These are phyloP conservation scores for Ranitomeya variabilis DNA, from an alignment of 2,113 vertebrate species.

Conservation along the genomic window DNA sequence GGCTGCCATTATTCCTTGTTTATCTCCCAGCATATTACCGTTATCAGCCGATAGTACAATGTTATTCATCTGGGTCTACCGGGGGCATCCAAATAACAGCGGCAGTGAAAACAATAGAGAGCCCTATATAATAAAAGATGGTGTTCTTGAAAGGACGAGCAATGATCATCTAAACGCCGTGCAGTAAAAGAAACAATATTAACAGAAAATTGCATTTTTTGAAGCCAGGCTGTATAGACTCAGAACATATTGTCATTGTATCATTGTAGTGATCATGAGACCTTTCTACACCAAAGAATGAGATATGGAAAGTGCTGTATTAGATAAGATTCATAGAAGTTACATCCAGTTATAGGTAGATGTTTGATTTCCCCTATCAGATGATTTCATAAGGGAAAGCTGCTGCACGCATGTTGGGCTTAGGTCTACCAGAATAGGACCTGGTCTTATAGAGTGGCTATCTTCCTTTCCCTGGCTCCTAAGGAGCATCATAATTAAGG, in stretches of 20 bases:
- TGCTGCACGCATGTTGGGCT: too few species aligned
- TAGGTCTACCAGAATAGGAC: too few species aligned
- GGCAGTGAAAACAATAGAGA: not conserved
- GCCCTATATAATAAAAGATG: not conserved
- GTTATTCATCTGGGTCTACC: constrained; percentile 17
- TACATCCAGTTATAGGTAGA: not conserved
- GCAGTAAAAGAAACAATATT: not conserved
- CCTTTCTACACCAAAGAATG: not conserved
- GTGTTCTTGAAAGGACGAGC: not conserved
- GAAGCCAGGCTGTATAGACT: not conserved
- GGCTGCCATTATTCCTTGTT: constrained; percentile 2
- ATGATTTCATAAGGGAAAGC: too few species aligned
- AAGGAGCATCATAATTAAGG: too few species aligned
- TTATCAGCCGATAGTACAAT: constrained; percentile 6
- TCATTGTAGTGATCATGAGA: not conserved
- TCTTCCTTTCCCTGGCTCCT: too few species aligned
- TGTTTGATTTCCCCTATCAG: not conserved
- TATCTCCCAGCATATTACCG: constrained; percentile 20
- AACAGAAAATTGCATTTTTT: not conserved
- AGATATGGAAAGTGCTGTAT: not conserved
- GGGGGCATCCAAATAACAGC: constrained; percentile 26
- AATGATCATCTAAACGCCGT: not conserved
- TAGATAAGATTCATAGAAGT: not conserved
- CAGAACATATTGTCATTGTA: not conserved
- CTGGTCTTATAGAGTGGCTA: too few species aligned